A percentile compares a stretch with the other conserved stretches of the same genome.
Evolutionary conservation across 1,140 invertebrate genomes (phyloP).

Genomic region (Orius insidiosus): DNA sequence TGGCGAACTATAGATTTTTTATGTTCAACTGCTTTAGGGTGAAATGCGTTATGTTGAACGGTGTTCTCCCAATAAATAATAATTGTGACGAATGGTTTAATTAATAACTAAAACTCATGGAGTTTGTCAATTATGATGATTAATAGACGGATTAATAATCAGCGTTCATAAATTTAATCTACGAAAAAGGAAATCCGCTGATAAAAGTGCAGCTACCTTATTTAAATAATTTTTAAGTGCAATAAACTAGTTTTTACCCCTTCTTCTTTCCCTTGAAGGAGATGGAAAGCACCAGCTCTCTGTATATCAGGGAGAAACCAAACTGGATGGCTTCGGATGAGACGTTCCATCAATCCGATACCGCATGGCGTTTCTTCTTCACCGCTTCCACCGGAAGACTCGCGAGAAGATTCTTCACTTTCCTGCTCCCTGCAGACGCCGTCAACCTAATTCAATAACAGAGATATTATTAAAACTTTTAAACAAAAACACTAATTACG

Average conservation of each 20-base stretch:
- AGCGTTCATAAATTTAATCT: background rate
- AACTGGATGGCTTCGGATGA: slow-evolving; percentile 79
- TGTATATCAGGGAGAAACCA: slow-evolving; percentile 92
- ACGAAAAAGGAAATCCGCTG: background rate
- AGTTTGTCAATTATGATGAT: no score
- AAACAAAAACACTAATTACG: no score
- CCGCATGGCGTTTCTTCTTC: slow-evolving; percentile 39
- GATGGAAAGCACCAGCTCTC: slow-evolving; percentile 75
- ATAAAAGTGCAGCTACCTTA: background rate
- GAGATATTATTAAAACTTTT: no score
- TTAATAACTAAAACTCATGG: no score
- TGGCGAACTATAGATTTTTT: no score
- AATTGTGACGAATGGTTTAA: no score
- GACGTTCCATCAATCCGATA: slow-evolving; percentile 66
- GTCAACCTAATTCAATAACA: slow-evolving; percentile 7
- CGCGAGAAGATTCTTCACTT: slow-evolving; percentile 2
- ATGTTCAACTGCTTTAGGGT: no score
- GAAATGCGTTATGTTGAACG: no score
- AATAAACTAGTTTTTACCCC: slow-evolving; percentile 45
- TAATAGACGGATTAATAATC: background rate
- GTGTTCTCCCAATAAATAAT: no score
- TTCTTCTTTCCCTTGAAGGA: slow-evolving; percentile 81
- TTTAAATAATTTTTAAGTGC: no score
- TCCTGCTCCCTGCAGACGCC: slow-evolving; percentile 3
- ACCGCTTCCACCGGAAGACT: slow-evolving; percentile 4